A percentile compares a stretch with the other conserved stretches of the same genome.
phyloP scores from a whole-genome alignment of 1,140 invertebrate species.

The Drosophila athabasca region DNA sequence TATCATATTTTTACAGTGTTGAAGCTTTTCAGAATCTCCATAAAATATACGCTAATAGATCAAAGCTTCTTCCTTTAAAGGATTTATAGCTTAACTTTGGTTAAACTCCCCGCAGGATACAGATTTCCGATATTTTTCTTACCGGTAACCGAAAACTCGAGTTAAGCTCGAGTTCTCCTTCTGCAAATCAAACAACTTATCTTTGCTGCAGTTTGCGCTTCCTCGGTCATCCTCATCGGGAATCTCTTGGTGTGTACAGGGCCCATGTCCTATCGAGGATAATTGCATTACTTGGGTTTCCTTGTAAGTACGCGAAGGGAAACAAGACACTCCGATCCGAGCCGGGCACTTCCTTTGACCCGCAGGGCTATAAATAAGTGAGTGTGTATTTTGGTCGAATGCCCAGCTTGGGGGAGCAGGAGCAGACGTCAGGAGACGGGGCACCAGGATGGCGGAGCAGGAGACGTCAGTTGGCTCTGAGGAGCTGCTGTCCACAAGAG shows the following conservation, averaged over 20 bases:
- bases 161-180: constrained; percentile 17
- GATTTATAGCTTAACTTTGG: too few species aligned
- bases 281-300: constrained; percentile 73
- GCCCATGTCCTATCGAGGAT: constrained; percentile 49
- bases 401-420: constrained; percentile 10
- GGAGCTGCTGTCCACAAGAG: constrained; percentile 20
- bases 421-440: background rate
- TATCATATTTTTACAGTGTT: too few species aligned
- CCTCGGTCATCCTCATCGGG: constrained; percentile 19
- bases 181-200: constrained; percentile 26
- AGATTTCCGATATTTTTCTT: too few species aligned
- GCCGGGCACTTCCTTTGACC: constrained; percentile 63
- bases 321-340: constrained; percentile 49
- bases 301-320: constrained; percentile 26
- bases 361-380: constrained; percentile 73
- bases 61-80: too few species aligned
- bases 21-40: too few species aligned
- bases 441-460: background rate
- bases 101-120: too few species aligned
- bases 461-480: constrained; percentile 12
- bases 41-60: too few species aligned
- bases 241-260: constrained; percentile 8
- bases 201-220: constrained; percentile 21
- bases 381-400: constrained; percentile 41
- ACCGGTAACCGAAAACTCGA: constrained; percentile 10